Evolutionary conservation across 2,797 vertebrate genomes (phyloP), one percentile per base, ranked within the genome.

Genomic region (Carduelis carduelis): DNA sequence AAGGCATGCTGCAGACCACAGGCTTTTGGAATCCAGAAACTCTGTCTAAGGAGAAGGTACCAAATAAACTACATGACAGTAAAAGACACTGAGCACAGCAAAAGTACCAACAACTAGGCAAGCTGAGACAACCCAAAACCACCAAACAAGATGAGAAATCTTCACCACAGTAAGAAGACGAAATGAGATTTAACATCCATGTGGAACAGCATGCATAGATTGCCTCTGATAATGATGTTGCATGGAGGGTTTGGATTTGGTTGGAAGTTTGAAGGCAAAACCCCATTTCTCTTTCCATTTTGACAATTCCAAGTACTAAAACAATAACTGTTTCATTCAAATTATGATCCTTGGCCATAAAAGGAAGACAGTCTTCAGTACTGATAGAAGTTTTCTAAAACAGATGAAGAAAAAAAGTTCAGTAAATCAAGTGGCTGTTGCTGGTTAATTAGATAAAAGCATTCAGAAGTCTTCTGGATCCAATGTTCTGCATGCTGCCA

Each of bases 401-500:
- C 3, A 80, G 13, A 16, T 69, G n/a, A 35, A 80, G 34, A 71
- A 18, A 12, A 81, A 65, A 89, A 8, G 9, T 44, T 64, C n/a
- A 59, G 14, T 41, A 46, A 60, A n/a, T 68, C 12, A 60, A 77
- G 12, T 12, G 46, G 19, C 23, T 35, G 15, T 70, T 76, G 14
- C 60, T 65, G 30, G 12, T 11, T 90, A 49, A 52, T 61, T 44
- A 66, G 21, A 32, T 53, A 80, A 61, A 12, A 76, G 18, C 12
- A 59, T 46, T 80, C 60, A 68, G 34, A 72, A 64, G 12, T 9
- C 56, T 66, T 76, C 68, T 16, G 61, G 24, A 53, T 20, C 6
- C 80, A 72, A 1, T 1, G 1, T 12, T 76, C 50, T 69, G 37
- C 52, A n/a, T 43, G 15, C 9, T 66, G 12, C 8, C 1, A 0